phyloP scores from a whole-genome alignment of 2,113 vertebrate species.

The Electrona antarctica region DNA sequence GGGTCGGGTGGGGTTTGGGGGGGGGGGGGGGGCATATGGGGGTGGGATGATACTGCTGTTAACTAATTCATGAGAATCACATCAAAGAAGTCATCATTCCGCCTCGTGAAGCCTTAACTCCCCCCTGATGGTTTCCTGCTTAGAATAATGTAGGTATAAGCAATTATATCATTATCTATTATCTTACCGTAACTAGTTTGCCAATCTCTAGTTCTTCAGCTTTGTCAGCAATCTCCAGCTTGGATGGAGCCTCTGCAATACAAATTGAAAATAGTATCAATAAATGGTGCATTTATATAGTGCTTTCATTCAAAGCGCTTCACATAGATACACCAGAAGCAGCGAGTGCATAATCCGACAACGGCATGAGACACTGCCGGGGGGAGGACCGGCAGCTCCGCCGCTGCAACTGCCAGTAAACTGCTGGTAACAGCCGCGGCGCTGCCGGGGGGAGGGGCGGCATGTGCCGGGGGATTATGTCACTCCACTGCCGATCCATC shows the following conservation, averaged over 20 bases:
- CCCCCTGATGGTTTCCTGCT: conserved; percentile 48
- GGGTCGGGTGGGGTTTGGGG: neutral
- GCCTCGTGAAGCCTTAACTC: conserved; percentile 47
- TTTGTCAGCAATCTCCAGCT: conserved; percentile 82
- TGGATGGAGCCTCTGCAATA: conserved; percentile 85
- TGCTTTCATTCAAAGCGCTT: too few species aligned
- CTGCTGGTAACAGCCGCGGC: too few species aligned
- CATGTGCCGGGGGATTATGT: too few species aligned
- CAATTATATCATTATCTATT: conserved; percentile 60
- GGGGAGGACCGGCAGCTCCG: too few species aligned
- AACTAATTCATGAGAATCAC: conserved; percentile 73
- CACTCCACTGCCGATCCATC: too few species aligned
- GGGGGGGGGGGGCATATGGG: neutral
- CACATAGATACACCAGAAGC: too few species aligned
- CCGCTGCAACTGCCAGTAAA: too few species aligned
- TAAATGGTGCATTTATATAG: neutral
- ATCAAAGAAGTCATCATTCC: conserved; percentile 73
- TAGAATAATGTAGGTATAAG: conserved; percentile 59
- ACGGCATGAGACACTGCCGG: too few species aligned
- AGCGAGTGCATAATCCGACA: too few species aligned
- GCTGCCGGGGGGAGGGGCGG: too few species aligned
- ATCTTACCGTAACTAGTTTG: conserved; percentile 86
- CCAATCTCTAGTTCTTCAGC: conserved; percentile 86
- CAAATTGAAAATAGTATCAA: conserved; percentile 35
- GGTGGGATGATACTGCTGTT: conserved; percentile 43